Evolutionary conservation across 2,888 invertebrate species (phyloP), one percentile per base, ranked within the genome.

Genomic region (Ophion ellenae): DNA sequence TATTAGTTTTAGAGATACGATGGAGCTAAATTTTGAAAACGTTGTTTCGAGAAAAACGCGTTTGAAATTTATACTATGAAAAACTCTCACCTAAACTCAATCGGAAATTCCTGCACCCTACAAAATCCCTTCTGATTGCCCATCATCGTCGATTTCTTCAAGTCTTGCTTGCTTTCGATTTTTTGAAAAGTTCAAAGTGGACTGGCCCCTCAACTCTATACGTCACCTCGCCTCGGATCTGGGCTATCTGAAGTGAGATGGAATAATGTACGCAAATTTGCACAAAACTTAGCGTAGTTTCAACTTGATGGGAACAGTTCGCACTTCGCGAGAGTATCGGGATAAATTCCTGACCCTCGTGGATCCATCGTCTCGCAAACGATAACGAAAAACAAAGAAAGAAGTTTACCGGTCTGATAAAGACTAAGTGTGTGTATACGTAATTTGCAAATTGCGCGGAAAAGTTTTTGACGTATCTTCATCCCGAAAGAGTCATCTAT

Each of bases 341-440:
- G 89, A 88, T 87, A 84, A 85, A 88, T 87, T 88, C 89, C 83
- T 89, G 89, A 90, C 89, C 90, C 82, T 87, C 89, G 74, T 88
- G 89, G 88, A 77, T 81, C 82, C 89, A 89, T 90, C 81, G 88
- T 89, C 89, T 88, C 89, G 57, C 36, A 66, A 70, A 87, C 89
- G 88, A 89, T n/a, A 17, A 73, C 20, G 40, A 17, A 61, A 73
- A 6, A 32, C n/a, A 14, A 40, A 57, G n/a, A 73, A 36, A 59
- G n/a, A 59, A 32, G n/a, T 36, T 53, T 36, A 24, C 36, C 40
- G 4, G 20, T 20, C 20, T 11, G 20, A 36, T 59, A 73, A 73
- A 20, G n/a, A n/a, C 28, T 71, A 74, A 86, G 81, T 80, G 40
- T 64, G 28, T 70, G 20, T 67, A n/a, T 47, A 17, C 45, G 40